Evolutionary conservation across 2,113 vertebrate species (phyloP).

Genomic region (Australoheros scitulus): DNA sequence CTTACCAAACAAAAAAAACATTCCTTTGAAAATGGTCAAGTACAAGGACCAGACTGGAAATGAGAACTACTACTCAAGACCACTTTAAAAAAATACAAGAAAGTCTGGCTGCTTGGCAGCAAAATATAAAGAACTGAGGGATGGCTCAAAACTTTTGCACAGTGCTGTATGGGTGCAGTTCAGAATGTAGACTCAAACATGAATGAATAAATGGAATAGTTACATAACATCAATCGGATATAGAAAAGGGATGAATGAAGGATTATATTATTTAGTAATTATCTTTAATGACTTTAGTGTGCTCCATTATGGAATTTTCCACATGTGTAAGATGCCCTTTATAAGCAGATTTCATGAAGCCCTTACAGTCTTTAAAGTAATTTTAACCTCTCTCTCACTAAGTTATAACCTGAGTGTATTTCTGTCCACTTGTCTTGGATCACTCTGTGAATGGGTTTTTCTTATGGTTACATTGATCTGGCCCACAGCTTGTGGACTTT

Average conservation of each 20-base stretch:
- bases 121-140: background rate
- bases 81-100: too few relatives aligned
- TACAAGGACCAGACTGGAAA: too few relatives aligned
- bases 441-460: slow-evolving; percentile 23
- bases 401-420: slow-evolving; percentile 42
- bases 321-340: background rate
- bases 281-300: slow-evolving; percentile 15
- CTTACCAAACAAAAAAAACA: too few relatives aligned
- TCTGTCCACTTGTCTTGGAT: slow-evolving; percentile 39
- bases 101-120: too few relatives aligned
- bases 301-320: slow-evolving; percentile 17
- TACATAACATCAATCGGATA: slow-evolving; percentile 1
- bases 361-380: slow-evolving; percentile 12
- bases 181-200: background rate
- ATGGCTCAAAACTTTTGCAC: background rate
- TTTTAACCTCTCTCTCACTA: slow-evolving; percentile 3
- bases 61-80: too few relatives aligned
- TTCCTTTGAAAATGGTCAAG: too few relatives aligned
- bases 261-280: slow-evolving; percentile 10
- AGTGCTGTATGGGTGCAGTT: background rate
- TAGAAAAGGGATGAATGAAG: slow-evolving; percentile 18
- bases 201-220: background rate
- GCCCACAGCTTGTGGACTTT: slow-evolving; percentile 58
- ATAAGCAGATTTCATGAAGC: background rate
- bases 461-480: slow-evolving; percentile 54